Conservation (phyloP, 2,888 invertebrate genomes). For the Clitarchus hookeri region DNA sequence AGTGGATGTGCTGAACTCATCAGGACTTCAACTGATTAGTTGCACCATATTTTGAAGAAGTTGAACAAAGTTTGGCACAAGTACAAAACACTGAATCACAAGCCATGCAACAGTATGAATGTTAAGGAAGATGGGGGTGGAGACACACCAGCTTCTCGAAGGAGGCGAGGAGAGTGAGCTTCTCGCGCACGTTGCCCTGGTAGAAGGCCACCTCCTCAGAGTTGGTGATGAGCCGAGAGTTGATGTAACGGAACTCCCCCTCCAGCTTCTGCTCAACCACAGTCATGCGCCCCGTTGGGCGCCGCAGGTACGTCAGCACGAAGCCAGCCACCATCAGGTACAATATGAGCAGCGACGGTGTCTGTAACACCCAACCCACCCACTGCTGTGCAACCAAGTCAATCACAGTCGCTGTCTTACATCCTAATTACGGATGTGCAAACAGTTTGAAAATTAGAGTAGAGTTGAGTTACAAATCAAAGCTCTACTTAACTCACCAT, state of each 20-base stretch:
- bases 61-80: too few species aligned
- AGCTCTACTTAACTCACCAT: too few species aligned
- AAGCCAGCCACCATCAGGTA: constrained; percentile 88
- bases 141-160: constrained; percentile 77
- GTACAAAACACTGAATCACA: too few species aligned
- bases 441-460: too few species aligned
- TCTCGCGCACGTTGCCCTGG: constrained; percentile 73
- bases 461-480: too few species aligned
- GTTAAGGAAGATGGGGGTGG: neutral
- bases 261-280: constrained; percentile 96
- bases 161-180: constrained; percentile 82
- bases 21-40: too few species aligned
- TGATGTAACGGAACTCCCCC: constrained; percentile 96
- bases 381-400: too few species aligned
- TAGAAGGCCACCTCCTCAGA: constrained; percentile 82
- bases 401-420: too few species aligned
- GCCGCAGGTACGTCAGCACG: constrained; percentile 81
- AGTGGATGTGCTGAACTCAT: too few species aligned
- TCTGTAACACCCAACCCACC: constrained; percentile 63
- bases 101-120: too few species aligned
- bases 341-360: constrained; percentile 84
- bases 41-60: too few species aligned
- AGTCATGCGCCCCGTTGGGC: constrained; percentile 88
- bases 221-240: constrained; percentile 94
- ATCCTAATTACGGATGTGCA: too few species aligned